Percentiles rank a stretch among this genome's conserved stretches.
Evolutionary conservation across 2,888 invertebrate genomes (phyloP).

Genomic region (Trypoxylon attenuatum): DNA sequence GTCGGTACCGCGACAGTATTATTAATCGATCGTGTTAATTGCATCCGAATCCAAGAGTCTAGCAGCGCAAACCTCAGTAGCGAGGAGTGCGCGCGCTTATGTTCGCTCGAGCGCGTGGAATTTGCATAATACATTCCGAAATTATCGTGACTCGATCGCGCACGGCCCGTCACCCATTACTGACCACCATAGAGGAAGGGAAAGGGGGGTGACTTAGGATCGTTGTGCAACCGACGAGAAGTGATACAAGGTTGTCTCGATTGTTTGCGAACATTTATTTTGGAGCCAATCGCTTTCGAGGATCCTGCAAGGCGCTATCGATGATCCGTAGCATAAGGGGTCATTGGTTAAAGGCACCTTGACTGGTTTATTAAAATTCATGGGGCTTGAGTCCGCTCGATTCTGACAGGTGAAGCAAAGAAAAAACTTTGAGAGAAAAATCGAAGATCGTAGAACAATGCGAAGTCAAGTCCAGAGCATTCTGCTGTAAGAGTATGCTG

Average conservation of each 20-base stretch:
- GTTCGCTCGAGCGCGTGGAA: conserved; percentile 9
- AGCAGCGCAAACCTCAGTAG: too few species aligned
- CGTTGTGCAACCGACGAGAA: conserved; percentile 24
- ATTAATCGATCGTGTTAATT: too few species aligned
- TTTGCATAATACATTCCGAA: conserved; percentile 40
- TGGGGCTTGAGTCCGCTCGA: too few species aligned
- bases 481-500: not conserved
- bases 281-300: not conserved
- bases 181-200: too few species aligned
- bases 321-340: too few species aligned
- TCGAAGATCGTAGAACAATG: not conserved
- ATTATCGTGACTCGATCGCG: conserved; percentile 18
- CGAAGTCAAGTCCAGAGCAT: not conserved
- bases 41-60: too few species aligned
- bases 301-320: not conserved
- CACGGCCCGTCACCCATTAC: not conserved
- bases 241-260: conserved; percentile 30
- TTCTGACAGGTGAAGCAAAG: not conserved
- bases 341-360: too few species aligned
- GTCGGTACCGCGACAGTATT: too few species aligned
- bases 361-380: too few species aligned
- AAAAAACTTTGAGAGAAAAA: not conserved
- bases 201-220: not conserved
- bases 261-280: conserved; percentile 40
- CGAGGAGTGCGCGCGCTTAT: too few species aligned